Evolutionary conservation across 2,888 invertebrate genomes (phyloP).

Genomic region (Amphipyra tragopoginis): DNA sequence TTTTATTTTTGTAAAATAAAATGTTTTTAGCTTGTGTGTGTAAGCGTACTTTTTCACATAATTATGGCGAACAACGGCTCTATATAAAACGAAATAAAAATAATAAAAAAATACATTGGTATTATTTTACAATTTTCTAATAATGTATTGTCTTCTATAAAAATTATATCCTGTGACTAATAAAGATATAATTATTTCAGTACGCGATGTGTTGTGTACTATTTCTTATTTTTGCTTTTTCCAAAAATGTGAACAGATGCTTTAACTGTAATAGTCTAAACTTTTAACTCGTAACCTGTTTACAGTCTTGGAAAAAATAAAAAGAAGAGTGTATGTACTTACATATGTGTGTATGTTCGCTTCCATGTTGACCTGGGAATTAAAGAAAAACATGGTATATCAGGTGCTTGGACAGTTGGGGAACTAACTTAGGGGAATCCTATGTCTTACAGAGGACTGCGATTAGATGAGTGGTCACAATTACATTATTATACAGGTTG

Average conservation of each 20-base stretch:
- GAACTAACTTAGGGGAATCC: neutral
- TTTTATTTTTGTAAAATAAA: too few species aligned
- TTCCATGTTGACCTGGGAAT: constrained; percentile 64
- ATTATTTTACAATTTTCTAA: too few species aligned
- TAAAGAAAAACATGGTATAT: constrained; percentile 56
- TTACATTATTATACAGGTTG: too few species aligned
- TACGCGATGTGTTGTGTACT: too few species aligned
- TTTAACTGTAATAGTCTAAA: neutral
- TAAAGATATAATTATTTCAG: too few species aligned
- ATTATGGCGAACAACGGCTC: too few species aligned
- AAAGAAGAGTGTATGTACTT: constrained; percentile 51
- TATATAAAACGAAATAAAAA: too few species aligned
- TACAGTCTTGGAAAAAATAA: constrained; percentile 14
- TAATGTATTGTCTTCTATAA: too few species aligned
- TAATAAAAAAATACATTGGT: too few species aligned
- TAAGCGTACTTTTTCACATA: too few species aligned
- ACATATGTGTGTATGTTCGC: constrained; percentile 62
- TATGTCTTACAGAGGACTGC: constrained; percentile 2
- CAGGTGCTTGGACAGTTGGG: constrained; percentile 39
- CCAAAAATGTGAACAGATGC: neutral
- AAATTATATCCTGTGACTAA: too few species aligned
- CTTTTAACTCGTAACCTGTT: neutral
- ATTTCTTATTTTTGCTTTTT: neutral
- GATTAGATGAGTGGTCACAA: neutral
- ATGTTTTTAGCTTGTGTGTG: too few species aligned